These are phyloP conservation scores for Nyctibius grandis DNA, from an alignment of 2,797 vertebrate genomes.

Conservation along the genomic window DNA sequence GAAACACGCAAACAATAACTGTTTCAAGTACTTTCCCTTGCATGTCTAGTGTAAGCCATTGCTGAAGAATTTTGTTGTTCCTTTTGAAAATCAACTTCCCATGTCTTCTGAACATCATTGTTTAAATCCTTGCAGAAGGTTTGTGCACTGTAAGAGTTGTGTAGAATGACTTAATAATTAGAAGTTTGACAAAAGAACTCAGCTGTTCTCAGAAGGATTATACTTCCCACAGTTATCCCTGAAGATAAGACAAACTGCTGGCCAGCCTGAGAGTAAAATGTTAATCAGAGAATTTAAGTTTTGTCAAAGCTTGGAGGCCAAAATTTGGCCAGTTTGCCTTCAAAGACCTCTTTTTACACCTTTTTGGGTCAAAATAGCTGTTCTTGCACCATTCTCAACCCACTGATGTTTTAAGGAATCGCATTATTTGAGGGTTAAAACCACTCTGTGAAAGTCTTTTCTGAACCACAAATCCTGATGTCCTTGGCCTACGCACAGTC, in stretches of 20 bases:
- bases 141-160: neutral
- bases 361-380: neutral
- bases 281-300: neutral
- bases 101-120: neutral
- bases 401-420: neutral
- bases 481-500: neutral
- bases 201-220: neutral
- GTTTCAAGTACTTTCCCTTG: neutral
- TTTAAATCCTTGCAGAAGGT: neutral
- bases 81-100: conserved; percentile 12
- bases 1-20: conserved; percentile 21
- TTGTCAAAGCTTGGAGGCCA: neutral
- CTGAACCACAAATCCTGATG: neutral
- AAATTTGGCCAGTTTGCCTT: neutral
- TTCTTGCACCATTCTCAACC: neutral
- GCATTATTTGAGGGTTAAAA: neutral
- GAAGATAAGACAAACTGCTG: neutral
- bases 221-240: neutral
- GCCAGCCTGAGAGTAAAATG: neutral
- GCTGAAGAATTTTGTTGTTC: neutral
- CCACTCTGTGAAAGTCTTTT: neutral
- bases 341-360: neutral
- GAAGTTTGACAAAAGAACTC: neutral
- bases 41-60: neutral
- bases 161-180: neutral